Base-by-base conservation (phyloP, 2,113 vertebrate species). In the Tupaia tana region DNA sequence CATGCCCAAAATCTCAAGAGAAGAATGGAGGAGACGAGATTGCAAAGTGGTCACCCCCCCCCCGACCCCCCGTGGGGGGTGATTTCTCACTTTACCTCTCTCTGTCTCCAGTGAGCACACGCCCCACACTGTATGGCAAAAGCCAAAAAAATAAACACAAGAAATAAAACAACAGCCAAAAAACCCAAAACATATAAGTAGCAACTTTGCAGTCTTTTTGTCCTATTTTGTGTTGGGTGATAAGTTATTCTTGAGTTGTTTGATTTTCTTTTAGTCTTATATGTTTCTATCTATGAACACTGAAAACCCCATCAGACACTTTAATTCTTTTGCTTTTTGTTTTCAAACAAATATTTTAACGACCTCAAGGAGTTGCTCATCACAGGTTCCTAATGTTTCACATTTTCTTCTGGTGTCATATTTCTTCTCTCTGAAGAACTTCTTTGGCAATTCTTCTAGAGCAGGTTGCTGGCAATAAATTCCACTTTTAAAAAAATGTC, bases 371-470 rank as follows among this genome's bases (percentile, higher is more conserved):
- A 43, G 1, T 87, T 79, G 25, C 25, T 61, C n/a, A 74, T 92
- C 29, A 27, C 43, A 89, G 5, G 84, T 79, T 93, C 2, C 43
- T 83, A 24, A 54, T 71, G 0, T 80, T 75, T 8, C 13, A 66
- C 12, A 27, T 94, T 95, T 95, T 24, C 34, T 91, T 92, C 29
- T 87, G 27, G 29, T 90, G 18, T 83, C 29, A 12, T 77, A 24
- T 81, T 90, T 86, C 20, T 82, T 80, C n/a, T 52, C 22, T 89
- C 59, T 75, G 27, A 79, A 75, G 74, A 88, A 79, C 22, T 86
- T 90, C 25, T 20, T 70, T 75, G 80, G 75, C 15, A 70, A 27
- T 94, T 91, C 58, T 93, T 93, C 89, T 69, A 34, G 24, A 86
- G 18, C 25, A 89, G 10, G 43, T 78, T 93, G 9, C 15, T 86